Base-by-base conservation (phyloP, 1,140 invertebrate genomes). In the Stegodyphus mimosarum region DNA sequence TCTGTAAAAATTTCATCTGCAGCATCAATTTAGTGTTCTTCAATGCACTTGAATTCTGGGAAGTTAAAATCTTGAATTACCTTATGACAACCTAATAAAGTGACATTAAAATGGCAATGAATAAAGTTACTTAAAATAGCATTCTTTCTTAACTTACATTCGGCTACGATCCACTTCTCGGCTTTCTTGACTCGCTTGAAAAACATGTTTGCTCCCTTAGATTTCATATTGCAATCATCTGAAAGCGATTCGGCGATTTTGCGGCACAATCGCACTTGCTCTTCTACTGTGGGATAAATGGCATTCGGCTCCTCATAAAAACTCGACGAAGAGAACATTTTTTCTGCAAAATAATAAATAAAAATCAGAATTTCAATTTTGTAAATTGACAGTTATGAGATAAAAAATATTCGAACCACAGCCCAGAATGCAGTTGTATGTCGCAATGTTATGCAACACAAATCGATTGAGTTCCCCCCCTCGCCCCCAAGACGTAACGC, bases 191-290 rank as follows among this genome's bases (percentile, higher is more conserved):
- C 97, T 76, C 97, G 92, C 90, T 97, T 97, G 87, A 97, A 96
- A 90, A 97, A 98, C 97, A 98, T 98, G 88, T 94, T 94, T 90
- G 98, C 96, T 17, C 97, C 97, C 89, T 96, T 95, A 89, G 96
- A 97, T 89, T 94, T 94, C 90, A 95, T 93, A 91, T 98, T 98
- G 91, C 94, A 95, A 87, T 95, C 95, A 89, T 97, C 96, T 88
- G 95, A 96, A 88, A 99, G 91, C n/a, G 96, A 97, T 91, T 94
- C 93, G 78, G 96, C 97, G 90, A 99, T 98, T 89, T 95, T 93
- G 67, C 95, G 93, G 66, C 96, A 97, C 79, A 98, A 92, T 89
- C 96, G 94, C 89, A 98, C 96, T 91, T 99, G 97, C 90, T 99
- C 97, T 89, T 98, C 96, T 76, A 99, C 95, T 0, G 97, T 98